Evolutionary conservation across 2,113 vertebrate genomes (phyloP), one percentile per base, ranked within the genome.

Genomic region (Callaeas wilsoni): DNA sequence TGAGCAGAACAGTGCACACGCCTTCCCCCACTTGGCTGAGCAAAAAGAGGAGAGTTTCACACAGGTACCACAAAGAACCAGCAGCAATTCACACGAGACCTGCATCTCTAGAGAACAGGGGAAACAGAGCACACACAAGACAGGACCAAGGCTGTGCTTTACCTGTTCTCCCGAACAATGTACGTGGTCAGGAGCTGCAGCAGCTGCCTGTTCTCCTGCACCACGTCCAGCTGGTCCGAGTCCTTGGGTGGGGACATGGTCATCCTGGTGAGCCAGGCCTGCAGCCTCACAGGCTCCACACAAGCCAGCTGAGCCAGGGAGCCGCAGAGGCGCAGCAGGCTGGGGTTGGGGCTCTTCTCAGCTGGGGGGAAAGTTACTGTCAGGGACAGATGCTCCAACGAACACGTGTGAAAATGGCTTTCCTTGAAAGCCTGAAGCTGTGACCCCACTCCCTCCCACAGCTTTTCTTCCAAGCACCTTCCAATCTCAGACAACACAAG

Each of bases 1-100:
- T 99, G 92, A 99, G 98, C 13, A 99, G 98, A 82, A 99, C 99
- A 0, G 99, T 99, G 97, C 99, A 99, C 74, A 99, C 99, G 4
- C 99, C 99, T 98, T 99, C 99, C 39, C 99, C 99, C 12, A 99
- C 99, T 98, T 99, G 99, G 97, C 99, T 99, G 59, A 64, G 26
- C 17, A 73, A 63, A 87, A 60, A 90, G 27, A 81, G 33, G 5
- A 64, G 35, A 52, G 57, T 57, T 76, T 89, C 67, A 89, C 84
- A 68, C 6, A 49, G 1, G 25, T 20, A 39, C 4, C 1, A 47
- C n/a, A 13, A 49, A 41, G 41, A 83, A 35, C 18, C 47, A 27
- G 32, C 47, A 87, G 59, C 35, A 69, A 12, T 18, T 83, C 82
- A 17, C 41, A 15, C 1, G 2, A 17, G 9, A 60, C 26, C 3